phyloP scores from a whole-genome alignment of 2,113 vertebrate genomes.

The Catagonus wagneri region DNA sequence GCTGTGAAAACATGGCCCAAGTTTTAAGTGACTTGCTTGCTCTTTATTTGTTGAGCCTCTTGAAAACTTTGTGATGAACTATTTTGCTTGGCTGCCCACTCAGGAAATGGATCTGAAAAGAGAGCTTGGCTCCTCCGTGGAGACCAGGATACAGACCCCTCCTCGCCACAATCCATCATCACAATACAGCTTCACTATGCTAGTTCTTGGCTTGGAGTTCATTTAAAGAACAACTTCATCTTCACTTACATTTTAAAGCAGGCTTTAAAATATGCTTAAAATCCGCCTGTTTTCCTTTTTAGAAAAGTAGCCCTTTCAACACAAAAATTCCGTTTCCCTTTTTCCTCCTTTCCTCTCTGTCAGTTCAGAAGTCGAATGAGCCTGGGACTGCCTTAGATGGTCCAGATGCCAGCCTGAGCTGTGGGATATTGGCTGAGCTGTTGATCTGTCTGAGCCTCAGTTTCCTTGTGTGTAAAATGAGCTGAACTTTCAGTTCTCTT shows the following conservation, averaged over 20 bases:
- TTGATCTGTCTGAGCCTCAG: neutral
- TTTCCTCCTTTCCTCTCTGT: neutral
- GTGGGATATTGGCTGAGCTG: neutral
- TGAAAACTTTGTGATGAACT: slow-evolving; percentile 66
- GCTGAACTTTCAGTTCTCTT: neutral
- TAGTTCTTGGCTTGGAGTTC: neutral
- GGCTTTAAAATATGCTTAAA: slow-evolving; percentile 51
- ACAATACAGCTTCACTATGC: neutral
- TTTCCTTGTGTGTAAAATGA: neutral
- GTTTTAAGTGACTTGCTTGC: slow-evolving; percentile 71
- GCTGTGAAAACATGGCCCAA: slow-evolving; percentile 76
- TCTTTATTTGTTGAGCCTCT: slow-evolving; percentile 82
- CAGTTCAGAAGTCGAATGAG: neutral
- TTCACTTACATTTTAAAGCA: slow-evolving; percentile 19
- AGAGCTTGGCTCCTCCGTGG: neutral
- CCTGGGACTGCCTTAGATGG: neutral
- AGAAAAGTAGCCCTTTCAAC: slow-evolving; percentile 42
- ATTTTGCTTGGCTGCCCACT: slow-evolving; percentile 30
- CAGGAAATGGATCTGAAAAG: slow-evolving; percentile 56
- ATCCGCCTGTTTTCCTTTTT: slow-evolving; percentile 21
- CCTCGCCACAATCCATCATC: neutral
- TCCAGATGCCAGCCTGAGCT: neutral
- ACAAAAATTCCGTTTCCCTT: slow-evolving; percentile 1
- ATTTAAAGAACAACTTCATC: neutral
- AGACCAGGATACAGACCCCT: neutral